Conservation (phyloP, 2,113 vertebrate species). For the Pelmatolapia mariae region DNA sequence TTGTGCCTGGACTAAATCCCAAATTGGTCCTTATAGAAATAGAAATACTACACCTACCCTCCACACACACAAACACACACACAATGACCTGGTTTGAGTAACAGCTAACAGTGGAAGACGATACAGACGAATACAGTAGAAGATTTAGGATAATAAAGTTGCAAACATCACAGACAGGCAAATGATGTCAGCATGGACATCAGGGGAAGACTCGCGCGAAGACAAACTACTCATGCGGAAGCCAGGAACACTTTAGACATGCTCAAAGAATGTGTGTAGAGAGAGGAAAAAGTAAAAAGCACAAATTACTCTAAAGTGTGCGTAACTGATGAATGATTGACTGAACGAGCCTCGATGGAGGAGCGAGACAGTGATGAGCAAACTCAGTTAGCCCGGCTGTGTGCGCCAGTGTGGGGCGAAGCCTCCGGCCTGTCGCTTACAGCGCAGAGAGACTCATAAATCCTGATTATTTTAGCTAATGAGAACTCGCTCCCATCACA, state of each 20-base stretch:
- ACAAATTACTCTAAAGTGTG: neutral
- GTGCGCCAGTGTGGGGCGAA: slow-evolving; percentile 6
- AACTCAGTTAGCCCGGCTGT: slow-evolving; percentile 51
- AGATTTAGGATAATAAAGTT: neutral
- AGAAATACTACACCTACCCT: neutral
- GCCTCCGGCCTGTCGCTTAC: slow-evolving; percentile 24
- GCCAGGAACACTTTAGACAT: neutral
- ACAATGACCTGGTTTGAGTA: neutral
- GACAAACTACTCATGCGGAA: neutral
- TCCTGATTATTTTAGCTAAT: slow-evolving; percentile 65
- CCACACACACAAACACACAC: neutral
- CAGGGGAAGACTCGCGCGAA: neutral
- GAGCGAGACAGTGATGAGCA: slow-evolving; percentile 55
- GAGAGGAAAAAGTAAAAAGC: neutral
- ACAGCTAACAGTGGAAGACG: neutral
- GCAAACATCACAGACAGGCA: neutral
- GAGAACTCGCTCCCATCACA: slow-evolving; percentile 23
- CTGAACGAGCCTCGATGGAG: slow-evolving; percentile 43
- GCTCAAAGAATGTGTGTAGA: neutral
- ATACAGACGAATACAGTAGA: neutral
- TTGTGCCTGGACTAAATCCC: neutral
- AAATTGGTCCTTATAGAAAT: neutral
- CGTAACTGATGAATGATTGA: slow-evolving; percentile 19
- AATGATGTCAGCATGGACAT: neutral
- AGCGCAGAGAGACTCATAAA: slow-evolving; percentile 50